These are phyloP conservation scores for Synanthedon myopaeformis DNA, from an alignment of 2,888 invertebrate species.

Conservation along the genomic window DNA sequence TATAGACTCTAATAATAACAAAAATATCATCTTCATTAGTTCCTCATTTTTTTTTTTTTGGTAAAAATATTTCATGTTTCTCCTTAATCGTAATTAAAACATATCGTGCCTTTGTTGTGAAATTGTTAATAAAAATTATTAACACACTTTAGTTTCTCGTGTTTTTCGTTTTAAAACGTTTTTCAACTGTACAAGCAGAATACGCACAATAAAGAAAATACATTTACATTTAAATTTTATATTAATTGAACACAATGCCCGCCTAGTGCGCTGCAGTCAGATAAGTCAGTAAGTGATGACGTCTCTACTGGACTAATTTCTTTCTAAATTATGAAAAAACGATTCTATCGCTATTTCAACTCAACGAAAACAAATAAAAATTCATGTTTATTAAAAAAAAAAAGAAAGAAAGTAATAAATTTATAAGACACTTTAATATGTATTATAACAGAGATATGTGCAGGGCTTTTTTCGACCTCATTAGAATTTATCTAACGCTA, in stretches of 20 bases:
- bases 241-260: neutral
- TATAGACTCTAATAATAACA: conserved; percentile 54
- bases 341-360: neutral
- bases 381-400: neutral
- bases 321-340: neutral
- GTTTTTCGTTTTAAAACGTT: no score
- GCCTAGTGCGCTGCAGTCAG: neutral
- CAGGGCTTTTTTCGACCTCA: neutral
- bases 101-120: conserved; percentile 30
- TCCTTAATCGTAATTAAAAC: conserved; percentile 38
- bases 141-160: neutral
- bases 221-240: neutral
- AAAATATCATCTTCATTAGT: conserved; percentile 27
- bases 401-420: neutral
- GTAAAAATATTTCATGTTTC: conserved; percentile 46
- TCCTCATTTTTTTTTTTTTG: conserved; percentile 25
- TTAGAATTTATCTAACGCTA: neutral
- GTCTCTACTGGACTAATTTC: neutral
- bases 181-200: neutral
- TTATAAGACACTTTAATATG: neutral
- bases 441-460: neutral
- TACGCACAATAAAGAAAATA: neutral
- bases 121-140: neutral
- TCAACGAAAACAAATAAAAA: neutral
- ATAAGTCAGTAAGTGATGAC: neutral